These are phyloP conservation scores for Chymomyza fuscimana DNA, from an alignment of 2,888 invertebrate species.

Conservation along the genomic window DNA sequence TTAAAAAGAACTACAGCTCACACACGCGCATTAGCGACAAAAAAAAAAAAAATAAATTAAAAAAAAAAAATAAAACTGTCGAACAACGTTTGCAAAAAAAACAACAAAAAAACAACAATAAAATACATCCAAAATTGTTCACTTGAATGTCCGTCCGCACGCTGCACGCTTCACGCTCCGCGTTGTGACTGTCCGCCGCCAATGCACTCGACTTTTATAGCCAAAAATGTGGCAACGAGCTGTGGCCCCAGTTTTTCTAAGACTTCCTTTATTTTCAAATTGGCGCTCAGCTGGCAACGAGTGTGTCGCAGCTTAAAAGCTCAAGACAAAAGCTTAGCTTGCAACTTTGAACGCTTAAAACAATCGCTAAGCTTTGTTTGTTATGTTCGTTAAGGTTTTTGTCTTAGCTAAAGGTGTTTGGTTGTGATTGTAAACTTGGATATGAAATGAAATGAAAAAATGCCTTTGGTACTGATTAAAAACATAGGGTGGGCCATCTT, in stretches of 20 bases:
- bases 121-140: slow-evolving; percentile 36
- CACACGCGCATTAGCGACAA: slow-evolving; percentile 17
- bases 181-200: slow-evolving; percentile 49
- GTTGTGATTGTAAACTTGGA: too few species aligned
- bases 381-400: too few species aligned
- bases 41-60: slow-evolving; percentile 17
- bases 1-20: not conserved
- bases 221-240: slow-evolving; percentile 47
- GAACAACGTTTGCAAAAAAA: slow-evolving; percentile 18
- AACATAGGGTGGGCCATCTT: too few species aligned
- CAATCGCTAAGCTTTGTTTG: not conserved
- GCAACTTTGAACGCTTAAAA: not conserved
- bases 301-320: not conserved
- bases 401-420: too few species aligned
- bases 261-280: slow-evolving; percentile 12
- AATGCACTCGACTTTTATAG: slow-evolving; percentile 67
- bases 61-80: slow-evolving; percentile 25
- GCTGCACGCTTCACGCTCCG: slow-evolving; percentile 43
- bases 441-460: too few species aligned
- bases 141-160: slow-evolving; percentile 40
- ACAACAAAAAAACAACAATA: slow-evolving; percentile 21
- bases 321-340: not conserved
- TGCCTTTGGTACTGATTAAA: too few species aligned
- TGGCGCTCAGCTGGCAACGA: slow-evolving; percentile 11
- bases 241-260: slow-evolving; percentile 7